These are phyloP conservation scores for Platyscapa corneri DNA, from an alignment of 1,140 invertebrate genomes.

Conservation along the genomic window DNA sequence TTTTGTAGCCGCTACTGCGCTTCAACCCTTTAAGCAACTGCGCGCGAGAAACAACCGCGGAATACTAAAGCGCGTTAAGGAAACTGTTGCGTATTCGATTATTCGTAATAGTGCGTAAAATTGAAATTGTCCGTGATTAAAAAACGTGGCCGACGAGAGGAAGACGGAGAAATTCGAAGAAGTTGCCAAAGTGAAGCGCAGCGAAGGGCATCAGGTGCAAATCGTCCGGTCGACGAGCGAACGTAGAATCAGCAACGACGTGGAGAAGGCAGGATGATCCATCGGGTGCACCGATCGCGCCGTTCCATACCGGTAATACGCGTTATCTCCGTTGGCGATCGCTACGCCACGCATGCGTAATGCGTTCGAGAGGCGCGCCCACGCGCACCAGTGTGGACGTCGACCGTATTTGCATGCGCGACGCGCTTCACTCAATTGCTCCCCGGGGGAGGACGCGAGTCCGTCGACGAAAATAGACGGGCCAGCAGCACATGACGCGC, in stretches of 20 bases:
- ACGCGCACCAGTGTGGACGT: conserved; percentile 58
- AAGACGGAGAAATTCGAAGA: background rate
- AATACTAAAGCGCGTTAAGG: too few relatives aligned
- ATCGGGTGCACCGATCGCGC: conserved; percentile 43
- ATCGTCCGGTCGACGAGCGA: background rate
- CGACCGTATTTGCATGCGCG: conserved; percentile 70
- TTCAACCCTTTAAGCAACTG: too few relatives aligned
- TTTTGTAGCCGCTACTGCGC: too few relatives aligned
- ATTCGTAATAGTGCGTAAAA: too few relatives aligned
- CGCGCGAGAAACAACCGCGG: too few relatives aligned
- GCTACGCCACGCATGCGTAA: conserved; percentile 67
- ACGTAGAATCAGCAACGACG: conserved; percentile 34
- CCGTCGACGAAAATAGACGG: conserved; percentile 48
- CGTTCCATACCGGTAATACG: conserved; percentile 56
- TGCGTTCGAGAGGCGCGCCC: conserved; percentile 42
- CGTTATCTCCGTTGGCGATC: conserved; percentile 53
- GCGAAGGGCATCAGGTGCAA: background rate
- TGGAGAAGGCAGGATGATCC: conserved; percentile 67
- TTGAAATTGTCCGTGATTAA: too few relatives aligned
- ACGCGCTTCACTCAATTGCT: conserved; percentile 35
- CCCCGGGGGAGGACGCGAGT: conserved; percentile 26
- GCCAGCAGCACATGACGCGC: background rate
- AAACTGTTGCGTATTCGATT: too few relatives aligned
- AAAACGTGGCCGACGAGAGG: background rate
- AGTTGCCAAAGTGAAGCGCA: background rate